Evolutionary conservation across 92 coral and sea anemone species (phyloP), one percentile per base, ranked within the genome.

Genomic region (Parazoanthus darwini): DNA sequence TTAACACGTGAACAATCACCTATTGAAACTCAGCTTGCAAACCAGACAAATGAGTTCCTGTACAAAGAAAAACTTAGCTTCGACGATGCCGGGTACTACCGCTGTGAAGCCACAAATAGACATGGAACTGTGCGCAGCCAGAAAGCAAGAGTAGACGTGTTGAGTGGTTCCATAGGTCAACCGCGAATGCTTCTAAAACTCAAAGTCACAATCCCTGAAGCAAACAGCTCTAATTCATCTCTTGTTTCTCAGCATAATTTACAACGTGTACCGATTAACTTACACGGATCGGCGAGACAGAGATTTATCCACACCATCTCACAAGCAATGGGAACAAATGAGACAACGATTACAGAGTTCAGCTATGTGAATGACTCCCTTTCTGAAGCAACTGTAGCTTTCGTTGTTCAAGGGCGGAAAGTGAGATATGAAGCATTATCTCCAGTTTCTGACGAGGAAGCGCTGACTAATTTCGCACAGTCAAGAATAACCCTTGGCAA

Each of bases 61-160:
- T 37, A 0, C 13, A 51, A 48, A 39, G 20, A 74, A 0, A 78
- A 78, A 74, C 81, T 74, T 14, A 36, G 85, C 1, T n/a, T 38
- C 6, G 59, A 79, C 8, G 66, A 86, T 71, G 43, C 86, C 74
- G 92, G 92, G 29, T 73, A 83, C 22, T 90, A 90, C 58, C 86
- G 72, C 13, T 90, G 92, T 63, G 81, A 86, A n/a, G 92, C 81
- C 38, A 78, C 89, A 5, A 90, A 90, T 6, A 18, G 23, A 6
- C 89, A 80, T 68, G 89, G 86, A 0, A 20, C 59, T 9, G 82
- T 86, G n/a, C 89, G 75, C 36, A 90, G 92, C 58, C 86, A 74
- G 66, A 71, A 14, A 46, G 92, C 86, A 25, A 78, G 86, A 72
- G 36, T 90, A 25, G 81, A 90, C 33, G 67, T 90, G 13, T 59